These are phyloP conservation scores for Latrodectus hesperus DNA, from an alignment of 2,888 invertebrate genomes.

Conservation along the genomic window DNA sequence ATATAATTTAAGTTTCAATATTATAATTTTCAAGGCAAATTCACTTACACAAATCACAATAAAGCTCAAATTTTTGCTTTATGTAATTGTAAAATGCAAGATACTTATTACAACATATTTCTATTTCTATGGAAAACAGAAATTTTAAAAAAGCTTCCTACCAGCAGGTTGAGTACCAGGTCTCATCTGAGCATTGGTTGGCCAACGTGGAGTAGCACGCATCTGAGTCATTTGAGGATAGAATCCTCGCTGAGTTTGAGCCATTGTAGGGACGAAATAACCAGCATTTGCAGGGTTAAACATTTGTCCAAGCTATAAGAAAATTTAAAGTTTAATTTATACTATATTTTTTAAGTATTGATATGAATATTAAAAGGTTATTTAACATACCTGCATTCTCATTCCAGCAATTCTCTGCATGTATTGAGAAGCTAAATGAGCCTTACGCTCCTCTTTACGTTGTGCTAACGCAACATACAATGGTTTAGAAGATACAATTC, in stretches of 20 bases:
- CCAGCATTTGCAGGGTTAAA: slow-evolving; percentile 87
- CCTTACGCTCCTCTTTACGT: slow-evolving; percentile 98
- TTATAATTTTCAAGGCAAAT: no score
- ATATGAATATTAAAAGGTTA: not conserved
- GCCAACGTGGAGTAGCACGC: slow-evolving; percentile 90
- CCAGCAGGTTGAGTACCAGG: slow-evolving; percentile 79
- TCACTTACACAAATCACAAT: no score
- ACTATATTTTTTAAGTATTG: not conserved
- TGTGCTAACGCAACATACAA: slow-evolving; percentile 98
- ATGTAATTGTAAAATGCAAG: no score
- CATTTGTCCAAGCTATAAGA: slow-evolving; percentile 78
- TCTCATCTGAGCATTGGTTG: slow-evolving; percentile 87
- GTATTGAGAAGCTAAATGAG: slow-evolving; percentile 97
- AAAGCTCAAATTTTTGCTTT: no score
- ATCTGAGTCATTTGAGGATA: slow-evolving; percentile 92
- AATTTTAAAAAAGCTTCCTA: no score
- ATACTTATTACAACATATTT: no score
- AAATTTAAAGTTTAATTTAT: not conserved
- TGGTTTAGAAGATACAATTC: slow-evolving; percentile 97
- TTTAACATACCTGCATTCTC: slow-evolving; percentile 82
- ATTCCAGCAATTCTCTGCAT: slow-evolving; percentile 89
- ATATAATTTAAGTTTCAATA: no score
- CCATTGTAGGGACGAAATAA: slow-evolving; percentile 93
- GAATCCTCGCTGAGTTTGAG: slow-evolving; percentile 87
- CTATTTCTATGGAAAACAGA: no score